Evolutionary conservation across 2,888 invertebrate species (phyloP), one percentile per base, ranked within the genome.

Genomic region (Lissocephala sabroskyi): DNA sequence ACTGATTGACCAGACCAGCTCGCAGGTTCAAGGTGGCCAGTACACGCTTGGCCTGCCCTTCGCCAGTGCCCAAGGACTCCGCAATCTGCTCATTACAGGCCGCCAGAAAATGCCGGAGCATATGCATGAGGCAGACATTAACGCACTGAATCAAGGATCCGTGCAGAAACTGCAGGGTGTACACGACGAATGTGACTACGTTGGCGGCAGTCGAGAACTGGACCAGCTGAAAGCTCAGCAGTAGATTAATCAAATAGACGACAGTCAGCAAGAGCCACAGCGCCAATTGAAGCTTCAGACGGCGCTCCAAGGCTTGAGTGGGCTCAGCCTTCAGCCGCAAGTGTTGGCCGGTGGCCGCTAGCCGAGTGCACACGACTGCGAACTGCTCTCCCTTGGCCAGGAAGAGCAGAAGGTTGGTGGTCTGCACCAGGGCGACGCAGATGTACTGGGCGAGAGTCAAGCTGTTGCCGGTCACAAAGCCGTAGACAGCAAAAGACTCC

Each of bases 401-500:
- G 1, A 14, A 14, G 9, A 14, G 9, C 9, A 33, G 33, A 13
- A 33, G 9, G 9, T 14, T 11, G 14, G 2, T 2, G 16, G 14
- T 5, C 13, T 33, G 13, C 14, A 14, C 3, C 16, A 33, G 7
- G 16, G 33, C 33, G 2, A 14, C 14, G 9, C 13, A 35, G 2
- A 50, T 16, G 2, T 50, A 18, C 17, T 37, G 45, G 11, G 47
- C 3, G 1, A 48, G 9, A 16, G 19, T 13, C 5, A 55, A 29
- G 2, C 7, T 5, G 16, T 45, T 44, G 16, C 54, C 44, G 3
- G 48, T 55, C 9, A 41, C 47, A 11, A 26, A 10, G 2, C 19
- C 23, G n/a, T 17, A 45, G 1, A 41, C 11, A 7, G 4, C 3
- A 7, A 40, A 14, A 28, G 23, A 41, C 13, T 43, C 35, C 10